Evolutionary conservation across 2,113 vertebrate species (phyloP).

Genomic region (Fregata magnificens): DNA sequence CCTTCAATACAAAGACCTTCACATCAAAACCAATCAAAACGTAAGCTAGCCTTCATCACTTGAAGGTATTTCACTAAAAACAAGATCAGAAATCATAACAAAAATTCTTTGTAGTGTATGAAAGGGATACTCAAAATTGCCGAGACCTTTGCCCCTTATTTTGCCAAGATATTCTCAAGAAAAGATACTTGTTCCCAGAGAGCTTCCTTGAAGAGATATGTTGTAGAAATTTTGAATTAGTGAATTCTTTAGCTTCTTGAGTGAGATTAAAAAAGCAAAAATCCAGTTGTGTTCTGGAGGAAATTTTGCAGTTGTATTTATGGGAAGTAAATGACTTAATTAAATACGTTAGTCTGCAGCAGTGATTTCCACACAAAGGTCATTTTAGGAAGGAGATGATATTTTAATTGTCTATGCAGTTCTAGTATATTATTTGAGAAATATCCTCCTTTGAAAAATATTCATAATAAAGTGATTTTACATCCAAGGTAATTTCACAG

Average conservation of each 20-base stretch:
- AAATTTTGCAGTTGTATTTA: not conserved
- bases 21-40: conserved; percentile 36
- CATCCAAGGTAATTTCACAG: not conserved
- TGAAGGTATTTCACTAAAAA: not conserved
- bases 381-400: not conserved
- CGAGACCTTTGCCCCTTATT: not conserved
- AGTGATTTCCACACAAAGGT: not conserved
- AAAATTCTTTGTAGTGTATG: not conserved
- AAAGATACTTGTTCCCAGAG: not conserved
- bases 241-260: not conserved
- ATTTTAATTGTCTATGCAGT: not conserved
- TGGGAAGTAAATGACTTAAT: not conserved
- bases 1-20: conserved; percentile 37
- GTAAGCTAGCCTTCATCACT: not conserved
- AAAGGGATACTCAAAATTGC: not conserved
- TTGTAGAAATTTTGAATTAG: not conserved
- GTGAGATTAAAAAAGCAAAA: not conserved
- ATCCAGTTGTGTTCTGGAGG: not conserved
- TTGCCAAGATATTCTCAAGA: not conserved
- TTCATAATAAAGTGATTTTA: not conserved
- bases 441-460: not conserved
- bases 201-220: not conserved
- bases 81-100: not conserved
- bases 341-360: not conserved
- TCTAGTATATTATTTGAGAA: not conserved